Percentiles rank a stretch among this genome's conserved stretches.
phyloP scores from a whole-genome alignment of 2,888 invertebrate genomes.

The Cheiracanthium punctorium region DNA sequence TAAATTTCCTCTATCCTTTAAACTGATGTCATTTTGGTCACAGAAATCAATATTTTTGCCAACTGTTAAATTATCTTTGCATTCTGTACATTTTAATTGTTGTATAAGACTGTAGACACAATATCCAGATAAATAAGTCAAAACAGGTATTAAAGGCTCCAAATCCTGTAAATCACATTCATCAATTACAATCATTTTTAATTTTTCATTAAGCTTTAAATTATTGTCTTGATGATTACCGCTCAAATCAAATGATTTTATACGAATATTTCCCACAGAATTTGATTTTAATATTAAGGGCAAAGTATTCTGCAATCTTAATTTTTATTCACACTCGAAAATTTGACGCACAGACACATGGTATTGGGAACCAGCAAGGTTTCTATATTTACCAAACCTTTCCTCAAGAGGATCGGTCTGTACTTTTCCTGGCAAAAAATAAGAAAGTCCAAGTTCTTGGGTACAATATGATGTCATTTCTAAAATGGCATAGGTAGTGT shows the following conservation, averaged over 20 bases:
- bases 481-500: neutral
- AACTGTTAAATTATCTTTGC: too few relatives aligned
- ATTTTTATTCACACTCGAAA: slow-evolving; percentile 5
- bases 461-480: slow-evolving; percentile 14
- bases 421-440: neutral
- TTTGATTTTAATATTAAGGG: neutral
- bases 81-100: too few relatives aligned
- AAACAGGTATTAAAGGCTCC: too few relatives aligned
- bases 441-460: neutral
- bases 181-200: too few relatives aligned
- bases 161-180: too few relatives aligned
- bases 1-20: too few relatives aligned
- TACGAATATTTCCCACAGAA: neutral
- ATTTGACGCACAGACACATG: neutral
- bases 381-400: slow-evolving; percentile 12
- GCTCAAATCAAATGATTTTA: neutral
- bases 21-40: too few relatives aligned
- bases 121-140: too few relatives aligned
- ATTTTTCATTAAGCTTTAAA: too few relatives aligned
- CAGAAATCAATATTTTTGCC: too few relatives aligned
- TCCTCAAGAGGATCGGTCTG: slow-evolving; percentile 19
- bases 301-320: slow-evolving; percentile 6
- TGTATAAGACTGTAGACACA: too few relatives aligned
- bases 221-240: too few relatives aligned
- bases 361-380: neutral